A percentile compares a stretch with the other conserved stretches of the same genome.
These are phyloP conservation scores for Tipula unca DNA, from an alignment of 2,888 invertebrate genomes.

Conservation along the genomic window DNA sequence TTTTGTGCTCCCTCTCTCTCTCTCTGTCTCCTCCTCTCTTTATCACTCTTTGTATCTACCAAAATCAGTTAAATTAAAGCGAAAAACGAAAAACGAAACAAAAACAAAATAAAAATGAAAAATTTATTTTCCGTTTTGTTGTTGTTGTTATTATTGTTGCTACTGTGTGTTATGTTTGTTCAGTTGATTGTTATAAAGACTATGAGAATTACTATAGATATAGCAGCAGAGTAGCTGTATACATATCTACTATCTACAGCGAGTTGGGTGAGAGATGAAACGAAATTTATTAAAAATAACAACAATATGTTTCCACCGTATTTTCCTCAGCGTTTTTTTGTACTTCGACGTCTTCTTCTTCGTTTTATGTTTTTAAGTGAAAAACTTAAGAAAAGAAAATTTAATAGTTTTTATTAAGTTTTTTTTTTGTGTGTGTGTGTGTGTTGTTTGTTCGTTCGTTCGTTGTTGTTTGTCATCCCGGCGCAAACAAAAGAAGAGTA, in stretches of 20 bases:
- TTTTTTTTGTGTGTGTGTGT: background rate
- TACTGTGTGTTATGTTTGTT: background rate
- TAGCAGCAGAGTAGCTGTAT: background rate
- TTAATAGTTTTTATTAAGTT: background rate
- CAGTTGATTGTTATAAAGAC: background rate
- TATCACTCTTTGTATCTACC: too few relatives aligned
- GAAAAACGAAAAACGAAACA: background rate
- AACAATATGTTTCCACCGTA: constrained; percentile 8
- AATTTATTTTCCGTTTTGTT: background rate
- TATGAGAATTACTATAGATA: background rate
- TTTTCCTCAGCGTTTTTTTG: background rate
- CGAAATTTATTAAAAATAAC: background rate
- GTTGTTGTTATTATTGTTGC: background rate
- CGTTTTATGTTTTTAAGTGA: constrained; percentile 9
- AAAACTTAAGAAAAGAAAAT: constrained; percentile 14
- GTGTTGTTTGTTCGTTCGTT: too few relatives aligned
- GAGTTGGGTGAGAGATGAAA: background rate
- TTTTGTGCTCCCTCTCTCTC: background rate
- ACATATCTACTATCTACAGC: background rate
- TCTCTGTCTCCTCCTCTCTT: background rate
- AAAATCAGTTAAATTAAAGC: background rate
- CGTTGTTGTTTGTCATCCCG: background rate
- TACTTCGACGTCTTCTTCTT: background rate
- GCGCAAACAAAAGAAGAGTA: background rate
- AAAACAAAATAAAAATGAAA: background rate